Percentiles rank a stretch among this genome's conserved stretches.
Conservation (phyloP, 35 echinoderm and acorn worm species). For the Ophioderma brevispina region DNA sequence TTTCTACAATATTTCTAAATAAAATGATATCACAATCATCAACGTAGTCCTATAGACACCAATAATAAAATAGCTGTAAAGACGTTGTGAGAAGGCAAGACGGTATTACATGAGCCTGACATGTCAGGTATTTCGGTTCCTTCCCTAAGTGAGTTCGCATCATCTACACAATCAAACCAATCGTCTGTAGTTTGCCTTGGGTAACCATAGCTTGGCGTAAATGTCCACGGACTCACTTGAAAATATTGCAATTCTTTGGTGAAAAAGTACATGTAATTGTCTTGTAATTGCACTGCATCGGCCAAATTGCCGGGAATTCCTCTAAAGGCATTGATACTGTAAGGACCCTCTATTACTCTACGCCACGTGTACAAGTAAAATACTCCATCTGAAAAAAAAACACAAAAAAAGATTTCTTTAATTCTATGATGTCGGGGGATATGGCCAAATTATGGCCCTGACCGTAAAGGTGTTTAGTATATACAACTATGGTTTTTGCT, state of each 20-base stretch:
- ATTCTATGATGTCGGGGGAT: too few species aligned
- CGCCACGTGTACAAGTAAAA: slow-evolving; percentile 33
- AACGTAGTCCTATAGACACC: too few species aligned
- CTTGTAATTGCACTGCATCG: slow-evolving; percentile 34
- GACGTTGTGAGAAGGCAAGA: too few species aligned
- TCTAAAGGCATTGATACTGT: slow-evolving; percentile 11
- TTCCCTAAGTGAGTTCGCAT: not conserved
- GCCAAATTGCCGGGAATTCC: slow-evolving; percentile 16
- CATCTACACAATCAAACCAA: slow-evolving; percentile 51
- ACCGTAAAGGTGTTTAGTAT: too few species aligned
- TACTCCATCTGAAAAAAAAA: slow-evolving; percentile 27
- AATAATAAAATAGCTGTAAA: too few species aligned
- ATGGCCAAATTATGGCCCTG: too few species aligned
- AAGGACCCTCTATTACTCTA: slow-evolving; percentile 30
- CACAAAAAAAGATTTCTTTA: too few species aligned
- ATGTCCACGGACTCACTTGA: slow-evolving; percentile 56
- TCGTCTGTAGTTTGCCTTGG: slow-evolving; percentile 35
- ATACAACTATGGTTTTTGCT: too few species aligned
- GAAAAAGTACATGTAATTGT: slow-evolving; percentile 78
- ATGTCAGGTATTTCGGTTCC: not conserved
- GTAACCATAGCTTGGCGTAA: slow-evolving; percentile 34
- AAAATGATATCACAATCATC: too few species aligned
- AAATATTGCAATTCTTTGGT: slow-evolving; percentile 40
- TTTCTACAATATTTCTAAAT: too few species aligned
- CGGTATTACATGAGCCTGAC: too few species aligned